A percentile compares a stretch with the other conserved stretches of the same genome.
phyloP scores from a whole-genome alignment of 2,113 vertebrate species.

The Lagopus muta region DNA sequence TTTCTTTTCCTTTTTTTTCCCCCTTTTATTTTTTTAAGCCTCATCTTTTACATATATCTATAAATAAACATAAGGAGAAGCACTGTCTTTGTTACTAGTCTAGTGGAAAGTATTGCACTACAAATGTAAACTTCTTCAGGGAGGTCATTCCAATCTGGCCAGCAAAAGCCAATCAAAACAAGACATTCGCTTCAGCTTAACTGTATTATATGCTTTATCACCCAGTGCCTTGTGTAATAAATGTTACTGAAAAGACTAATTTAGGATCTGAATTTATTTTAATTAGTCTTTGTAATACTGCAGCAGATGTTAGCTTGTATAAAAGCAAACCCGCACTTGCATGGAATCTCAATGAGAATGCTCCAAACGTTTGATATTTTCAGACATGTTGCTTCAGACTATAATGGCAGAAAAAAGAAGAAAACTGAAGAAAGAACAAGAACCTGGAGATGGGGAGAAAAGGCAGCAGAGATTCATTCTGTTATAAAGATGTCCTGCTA shows the following conservation, averaged over 20 bases:
- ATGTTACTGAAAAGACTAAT: conserved; percentile 78
- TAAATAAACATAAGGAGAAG: conserved; percentile 43
- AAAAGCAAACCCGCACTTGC: conserved; percentile 66
- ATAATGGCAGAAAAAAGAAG: background rate
- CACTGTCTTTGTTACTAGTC: background rate
- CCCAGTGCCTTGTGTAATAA: conserved; percentile 68
- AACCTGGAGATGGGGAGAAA: background rate
- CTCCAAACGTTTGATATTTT: conserved; percentile 19
- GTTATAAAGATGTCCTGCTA: conserved; percentile 1
- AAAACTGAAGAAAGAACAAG: background rate
- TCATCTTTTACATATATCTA: background rate
- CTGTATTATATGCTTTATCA: conserved; percentile 66
- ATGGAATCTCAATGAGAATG: conserved; percentile 77
- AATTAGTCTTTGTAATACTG: conserved; percentile 77
- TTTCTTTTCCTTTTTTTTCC: background rate
- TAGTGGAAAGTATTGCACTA: background rate
- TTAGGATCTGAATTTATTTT: conserved; percentile 81
- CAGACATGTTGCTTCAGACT: conserved; percentile 20
- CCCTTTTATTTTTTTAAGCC: background rate
- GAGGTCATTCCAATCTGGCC: background rate
- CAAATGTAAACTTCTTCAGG: background rate
- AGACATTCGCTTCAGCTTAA: conserved; percentile 65
- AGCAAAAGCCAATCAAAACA: conserved; percentile 51
- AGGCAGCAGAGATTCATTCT: background rate
- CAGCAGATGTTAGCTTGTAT: conserved; percentile 75